Conservation (phyloP, 2,888 invertebrate species). For the Slavum lentiscoides region DNA sequence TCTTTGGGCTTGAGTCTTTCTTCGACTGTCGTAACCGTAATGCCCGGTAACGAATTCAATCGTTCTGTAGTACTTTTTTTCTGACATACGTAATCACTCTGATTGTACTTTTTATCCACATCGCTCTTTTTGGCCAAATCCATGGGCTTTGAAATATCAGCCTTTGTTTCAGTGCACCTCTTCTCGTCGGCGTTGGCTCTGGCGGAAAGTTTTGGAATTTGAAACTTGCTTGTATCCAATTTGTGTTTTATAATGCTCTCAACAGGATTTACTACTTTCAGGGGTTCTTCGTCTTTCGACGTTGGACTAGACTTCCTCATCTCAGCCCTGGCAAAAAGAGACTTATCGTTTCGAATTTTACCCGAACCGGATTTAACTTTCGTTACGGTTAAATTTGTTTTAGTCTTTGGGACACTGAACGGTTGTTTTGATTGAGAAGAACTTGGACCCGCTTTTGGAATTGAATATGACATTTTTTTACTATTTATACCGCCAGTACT, state of each 20-base stretch:
- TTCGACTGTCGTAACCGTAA: constrained; percentile 45
- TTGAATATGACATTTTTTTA: constrained; percentile 42
- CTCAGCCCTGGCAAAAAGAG: constrained; percentile 48
- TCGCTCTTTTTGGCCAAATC: constrained; percentile 47
- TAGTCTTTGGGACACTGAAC: constrained; percentile 41
- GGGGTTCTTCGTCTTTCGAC: constrained; percentile 55
- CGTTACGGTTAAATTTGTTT: constrained; percentile 46
- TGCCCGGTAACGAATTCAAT: constrained; percentile 48
- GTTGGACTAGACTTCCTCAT: constrained; percentile 56
- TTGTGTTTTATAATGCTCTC: constrained; percentile 70
- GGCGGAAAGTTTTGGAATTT: constrained; percentile 81
- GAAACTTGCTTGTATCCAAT: constrained; percentile 77
- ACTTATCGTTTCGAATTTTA: constrained; percentile 54
- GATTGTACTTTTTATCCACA: constrained; percentile 40
- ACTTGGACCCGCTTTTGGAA: constrained; percentile 31
- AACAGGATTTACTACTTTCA: constrained; percentile 61
- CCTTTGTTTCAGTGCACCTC: constrained; percentile 23
- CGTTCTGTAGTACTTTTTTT: constrained; percentile 48
- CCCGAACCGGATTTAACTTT: constrained; percentile 57
- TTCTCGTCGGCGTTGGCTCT: constrained; percentile 56
- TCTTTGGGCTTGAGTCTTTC: constrained; percentile 54
- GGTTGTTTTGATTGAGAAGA: constrained; percentile 48
- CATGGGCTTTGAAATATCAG: constrained; percentile 38
- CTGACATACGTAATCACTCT: constrained; percentile 35
- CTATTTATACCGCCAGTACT: constrained; percentile 57